Evolutionary conservation across 30 jellyfish, hydroid and myxozoan species (phyloP).

Genomic region (Aurelia aurita): DNA sequence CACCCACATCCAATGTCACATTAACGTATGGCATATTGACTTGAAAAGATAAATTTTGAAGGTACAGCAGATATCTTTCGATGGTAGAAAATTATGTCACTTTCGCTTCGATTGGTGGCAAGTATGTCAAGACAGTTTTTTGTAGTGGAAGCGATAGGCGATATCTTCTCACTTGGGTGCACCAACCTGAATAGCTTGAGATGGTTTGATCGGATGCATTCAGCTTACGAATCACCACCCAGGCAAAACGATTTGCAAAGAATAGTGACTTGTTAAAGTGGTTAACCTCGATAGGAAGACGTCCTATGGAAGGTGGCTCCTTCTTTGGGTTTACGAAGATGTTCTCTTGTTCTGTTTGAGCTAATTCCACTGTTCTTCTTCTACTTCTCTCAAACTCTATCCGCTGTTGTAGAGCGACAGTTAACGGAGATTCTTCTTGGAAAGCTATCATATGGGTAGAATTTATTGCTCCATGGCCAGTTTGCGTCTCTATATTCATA

Average conservation of each 20-base stretch:
- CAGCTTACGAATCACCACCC: no score
- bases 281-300: no score
- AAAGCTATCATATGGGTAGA: conserved; percentile 10
- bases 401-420: no score
- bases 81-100: conserved; percentile 17
- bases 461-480: conserved; percentile 22
- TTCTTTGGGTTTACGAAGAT: no score
- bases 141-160: neutral
- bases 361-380: no score
- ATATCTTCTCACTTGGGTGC: conserved; percentile 16
- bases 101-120: conserved; percentile 34
- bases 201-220: conserved; percentile 20
- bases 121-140: conserved; percentile 29
- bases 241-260: no score
- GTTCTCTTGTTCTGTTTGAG: no score
- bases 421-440: no score
- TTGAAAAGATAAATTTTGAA: conserved; percentile 4
- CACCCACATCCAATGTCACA: neutral
- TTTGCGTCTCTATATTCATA: conserved; percentile 9
- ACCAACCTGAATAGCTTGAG: conserved; percentile 38
- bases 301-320: no score
- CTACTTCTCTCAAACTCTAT: no score
- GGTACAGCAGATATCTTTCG: conserved; percentile 17
- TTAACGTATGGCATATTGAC: conserved; percentile 30
- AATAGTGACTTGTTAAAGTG: no score